Percentiles rank a stretch among this genome's conserved stretches.
Conservation (phyloP, 2,797 vertebrate genomes). For the Scyliorhinus canicula region DNA sequence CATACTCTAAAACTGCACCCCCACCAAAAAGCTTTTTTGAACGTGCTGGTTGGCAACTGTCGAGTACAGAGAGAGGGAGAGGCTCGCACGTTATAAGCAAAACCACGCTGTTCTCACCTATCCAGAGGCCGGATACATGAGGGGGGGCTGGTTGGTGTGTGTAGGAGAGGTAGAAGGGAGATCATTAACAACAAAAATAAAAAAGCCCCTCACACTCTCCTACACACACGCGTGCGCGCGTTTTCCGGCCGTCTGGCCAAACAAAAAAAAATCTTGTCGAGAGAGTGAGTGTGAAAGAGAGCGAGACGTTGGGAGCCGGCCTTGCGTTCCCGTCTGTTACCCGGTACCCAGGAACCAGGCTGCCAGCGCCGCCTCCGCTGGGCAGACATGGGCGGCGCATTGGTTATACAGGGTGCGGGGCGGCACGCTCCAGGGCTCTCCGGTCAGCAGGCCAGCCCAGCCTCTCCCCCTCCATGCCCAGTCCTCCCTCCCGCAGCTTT, state of each 20-base stretch:
- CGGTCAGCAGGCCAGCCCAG: conserved; percentile 1
- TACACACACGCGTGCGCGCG: not conserved
- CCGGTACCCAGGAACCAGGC: conserved; percentile 3
- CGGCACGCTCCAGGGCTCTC: not conserved
- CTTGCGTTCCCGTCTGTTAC: conserved; percentile 15
- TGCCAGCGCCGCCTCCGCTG: not conserved
- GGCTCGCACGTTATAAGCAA: not conserved
- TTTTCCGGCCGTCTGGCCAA: not conserved
- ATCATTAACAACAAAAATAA: not conserved
- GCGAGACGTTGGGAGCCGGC: not conserved
- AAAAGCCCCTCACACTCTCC: not conserved
- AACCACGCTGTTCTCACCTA: not conserved
- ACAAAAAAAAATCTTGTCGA: conserved; percentile 26
- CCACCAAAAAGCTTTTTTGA: not conserved
- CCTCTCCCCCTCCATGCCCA: not conserved
- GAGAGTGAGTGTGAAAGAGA: not conserved
- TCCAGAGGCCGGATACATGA: not conserved
- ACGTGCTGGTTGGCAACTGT: conserved; percentile 20
- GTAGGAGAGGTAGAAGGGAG: not conserved
- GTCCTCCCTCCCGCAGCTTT: not conserved
- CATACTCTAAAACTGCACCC: not conserved
- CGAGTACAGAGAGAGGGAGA: not conserved
- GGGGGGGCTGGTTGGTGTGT: too few relatives aligned
- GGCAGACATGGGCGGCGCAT: not conserved
- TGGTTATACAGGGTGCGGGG: not conserved